Evolutionary conservation across 2,888 invertebrate genomes (phyloP).

Genomic region (Drosophila phalerata): DNA sequence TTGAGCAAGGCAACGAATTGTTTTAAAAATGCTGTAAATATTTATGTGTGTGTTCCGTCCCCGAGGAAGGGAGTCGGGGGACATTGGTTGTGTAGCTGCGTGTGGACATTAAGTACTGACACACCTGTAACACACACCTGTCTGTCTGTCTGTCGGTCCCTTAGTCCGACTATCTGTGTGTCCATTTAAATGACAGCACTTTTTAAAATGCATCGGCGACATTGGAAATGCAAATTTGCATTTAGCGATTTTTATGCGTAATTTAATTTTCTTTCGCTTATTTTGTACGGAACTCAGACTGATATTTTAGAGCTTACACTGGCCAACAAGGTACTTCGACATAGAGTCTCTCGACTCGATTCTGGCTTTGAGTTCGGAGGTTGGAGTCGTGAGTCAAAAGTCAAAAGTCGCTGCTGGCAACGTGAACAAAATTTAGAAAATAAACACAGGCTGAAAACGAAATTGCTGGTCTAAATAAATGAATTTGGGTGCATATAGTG

Average conservation of each 20-base stretch:
- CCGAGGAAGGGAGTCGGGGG: background rate
- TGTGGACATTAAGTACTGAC: constrained; percentile 44
- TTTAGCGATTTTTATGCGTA: constrained; percentile 60
- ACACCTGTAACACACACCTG: constrained; percentile 55
- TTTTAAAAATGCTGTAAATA: constrained; percentile 78
- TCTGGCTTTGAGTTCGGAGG: background rate
- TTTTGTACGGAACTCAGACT: constrained; percentile 11
- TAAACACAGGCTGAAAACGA: constrained; percentile 46
- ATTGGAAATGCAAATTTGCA: constrained; percentile 77
- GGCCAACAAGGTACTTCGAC: background rate
- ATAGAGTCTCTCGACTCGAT: constrained; percentile 2
- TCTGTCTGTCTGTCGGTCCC: constrained; percentile 5
- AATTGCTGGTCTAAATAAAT: constrained; percentile 44
- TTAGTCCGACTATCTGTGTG: constrained; percentile 14
- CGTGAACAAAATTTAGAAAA: constrained; percentile 75
- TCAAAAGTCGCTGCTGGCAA: constrained; percentile 18
- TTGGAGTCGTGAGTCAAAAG: background rate
- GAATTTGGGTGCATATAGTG: constrained; percentile 18
- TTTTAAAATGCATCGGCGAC: constrained; percentile 53
- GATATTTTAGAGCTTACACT: background rate
- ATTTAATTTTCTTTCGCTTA: constrained; percentile 50
- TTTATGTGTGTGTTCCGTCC: constrained; percentile 55
- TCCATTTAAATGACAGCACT: constrained; percentile 58
- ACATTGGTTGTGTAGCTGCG: constrained; percentile 14
- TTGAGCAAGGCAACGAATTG: constrained; percentile 48